Evolutionary conservation across 2,113 vertebrate species (phyloP), one percentile per base, ranked within the genome.

Genomic region (Etia nguti): DNA sequence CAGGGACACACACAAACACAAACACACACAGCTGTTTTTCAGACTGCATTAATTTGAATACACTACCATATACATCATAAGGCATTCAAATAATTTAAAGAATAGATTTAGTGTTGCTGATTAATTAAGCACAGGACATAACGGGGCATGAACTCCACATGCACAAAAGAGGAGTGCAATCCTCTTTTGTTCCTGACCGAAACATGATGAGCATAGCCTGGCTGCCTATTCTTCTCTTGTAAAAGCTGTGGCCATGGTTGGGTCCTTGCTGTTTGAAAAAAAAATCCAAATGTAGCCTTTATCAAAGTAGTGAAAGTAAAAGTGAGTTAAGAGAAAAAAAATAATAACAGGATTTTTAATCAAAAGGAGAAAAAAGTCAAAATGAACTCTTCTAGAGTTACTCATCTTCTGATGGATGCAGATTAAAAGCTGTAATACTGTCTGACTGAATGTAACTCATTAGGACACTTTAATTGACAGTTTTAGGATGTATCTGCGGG

Each of bases 391-490:
- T 26, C 82, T 20, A 36, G 16, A 9, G 70, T 26, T 34, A 10
- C 43, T 68, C 18, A 20, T 24, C 18, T 13, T 59, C 4, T 36
- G 84, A 81, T 81, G 56, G 68, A 84, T 46, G 56, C 68, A 41
- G 75, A 22, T 38, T 77, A 36, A 84, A 80, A 34, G 24, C 34
- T 3, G 8, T 24, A 10, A 62, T 9, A 22, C 56, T n/a, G 48
- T 56, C 34, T 50, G 54, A 80, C 70, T 75, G 15, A 60, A 60
- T 55, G 24, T 38, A 41, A 50, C 41, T 34, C n/a, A 90, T 86
- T 52, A 38, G 10, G 2, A 10, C 4, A 3, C 22, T 55, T 43
- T 26, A 55, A 86, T 57, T 26, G 82, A 79, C 56, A 55, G 41
- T 68, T 38, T n/a, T 46, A 80, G 52, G 86, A 20, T 65, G 4